phyloP scores from a whole-genome alignment of 2,113 vertebrate genomes.

The western clawed frog (Xenopus tropicalis) region UCB_Xtro_10.0 CM004448.2:63589001-63589500 shows the following conservation, averaged over 20 bases:
- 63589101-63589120: slow-evolving; percentile 83
- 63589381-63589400: slow-evolving; percentile 71
- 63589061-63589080: slow-evolving; percentile 78
- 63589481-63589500: slow-evolving; percentile 90
- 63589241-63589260: neutral
- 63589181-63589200: slow-evolving; percentile 60
- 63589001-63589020: slow-evolving; percentile 63
- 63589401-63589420: slow-evolving; percentile 64
- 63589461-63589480: slow-evolving; percentile 84
- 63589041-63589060: slow-evolving; percentile 79
- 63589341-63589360: slow-evolving; percentile 64
- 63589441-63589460: slow-evolving; percentile 74
- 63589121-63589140: slow-evolving; percentile 68
- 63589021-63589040: slow-evolving; percentile 59
- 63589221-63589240: slow-evolving; percentile 70
- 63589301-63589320: slow-evolving; percentile 62
- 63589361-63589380: slow-evolving; percentile 62
- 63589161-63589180: slow-evolving; percentile 63
- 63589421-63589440: slow-evolving; percentile 72
- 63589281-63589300: rapidly evolving
- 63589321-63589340: slow-evolving; percentile 52
- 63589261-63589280: slow-evolving; percentile 76
- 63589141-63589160: slow-evolving; percentile 57
- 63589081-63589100: slow-evolving; percentile 78
- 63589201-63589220: slow-evolving; percentile 52